Percentiles rank a stretch among this genome's conserved stretches.
Conservation (phyloP, 2,113 vertebrate species). For the Forbesichthys agassizii region DNA sequence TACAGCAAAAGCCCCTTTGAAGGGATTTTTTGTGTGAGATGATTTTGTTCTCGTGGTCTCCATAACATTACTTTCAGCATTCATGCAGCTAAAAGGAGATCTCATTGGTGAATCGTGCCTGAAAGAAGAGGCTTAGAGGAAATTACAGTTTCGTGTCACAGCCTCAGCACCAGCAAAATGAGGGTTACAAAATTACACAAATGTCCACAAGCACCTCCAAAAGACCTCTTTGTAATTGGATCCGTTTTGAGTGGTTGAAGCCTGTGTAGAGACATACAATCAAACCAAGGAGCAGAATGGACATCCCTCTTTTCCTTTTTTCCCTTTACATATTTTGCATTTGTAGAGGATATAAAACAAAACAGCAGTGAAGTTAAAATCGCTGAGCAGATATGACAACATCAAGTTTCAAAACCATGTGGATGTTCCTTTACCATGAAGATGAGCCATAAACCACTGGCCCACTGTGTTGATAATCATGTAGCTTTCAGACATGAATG, state of each 20-base stretch:
- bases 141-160: constrained; percentile 70
- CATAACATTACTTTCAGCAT: constrained; percentile 66
- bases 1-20: constrained; percentile 44
- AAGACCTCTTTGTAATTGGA: constrained; percentile 68
- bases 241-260: constrained; percentile 71
- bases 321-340: constrained; percentile 40
- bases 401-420: constrained; percentile 36
- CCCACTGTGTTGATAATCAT: neutral
- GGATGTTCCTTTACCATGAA: constrained; percentile 4
- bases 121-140: constrained; percentile 66
- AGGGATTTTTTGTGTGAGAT: constrained; percentile 52
- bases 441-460: neutral
- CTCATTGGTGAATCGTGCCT: constrained; percentile 64
- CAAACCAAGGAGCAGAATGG: constrained; percentile 44
- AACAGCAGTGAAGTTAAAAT: constrained; percentile 52
- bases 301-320: constrained; percentile 31
- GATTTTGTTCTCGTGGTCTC: constrained; percentile 57
- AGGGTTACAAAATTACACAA: constrained; percentile 74
- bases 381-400: constrained; percentile 51
- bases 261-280: constrained; percentile 53
- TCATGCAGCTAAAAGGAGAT: constrained; percentile 63
- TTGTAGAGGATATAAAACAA: constrained; percentile 51
- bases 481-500: neutral
- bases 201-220: constrained; percentile 60
- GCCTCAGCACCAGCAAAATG: constrained; percentile 65